Evolutionary conservation across 2,113 vertebrate genomes (phyloP), one percentile per base, ranked within the genome.

Genomic region (Chaetorhynchus papuensis): DNA sequence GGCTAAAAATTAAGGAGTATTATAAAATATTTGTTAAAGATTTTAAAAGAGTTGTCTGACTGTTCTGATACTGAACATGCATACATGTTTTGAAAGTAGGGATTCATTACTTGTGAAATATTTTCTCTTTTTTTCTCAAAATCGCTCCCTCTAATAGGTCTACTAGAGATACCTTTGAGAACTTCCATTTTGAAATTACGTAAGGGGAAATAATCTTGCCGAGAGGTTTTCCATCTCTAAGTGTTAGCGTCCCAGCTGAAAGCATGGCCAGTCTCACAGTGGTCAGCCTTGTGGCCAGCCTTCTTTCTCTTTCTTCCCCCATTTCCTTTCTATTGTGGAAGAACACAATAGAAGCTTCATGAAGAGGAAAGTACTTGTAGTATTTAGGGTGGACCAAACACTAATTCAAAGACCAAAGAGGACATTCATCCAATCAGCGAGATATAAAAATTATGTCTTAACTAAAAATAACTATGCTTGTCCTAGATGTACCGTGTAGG

Each of bases 291-390:
- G 66, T 87, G 72, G 88, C 35, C 60, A 86, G 63, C n/a, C 44
- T 85, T 93, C 82, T 92, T 88, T 92, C 56, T 70, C 83, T 83
- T 93, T 92, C 60, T 86, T 95, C 63, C n/a, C 17, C 33, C 17
- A 9, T 68, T 96, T 96, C 90, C 94, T 96, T 83, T 95, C 88
- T 81, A 93, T 95, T 96, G 94, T 97, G 59, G 82, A 90, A 80
- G 49, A 88, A 78, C 27, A 97, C 90, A 97, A 95, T 95, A 81
- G 90, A 59, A 75, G 26, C n/a, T 89, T 68, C 79, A 89, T 35
- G 59, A 78, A 92, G 56, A 90, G 90, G 92, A 95, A 95, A 94
- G 70, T 86, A 63, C 60, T 94, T 74, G 63, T 44, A 94, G 63
- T 71, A 84, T 75, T 95, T 71, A 92, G 90, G 86, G 88, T 92